Conservation (phyloP, 2,888 invertebrate species). For the Cerastis rubricosa region DNA sequence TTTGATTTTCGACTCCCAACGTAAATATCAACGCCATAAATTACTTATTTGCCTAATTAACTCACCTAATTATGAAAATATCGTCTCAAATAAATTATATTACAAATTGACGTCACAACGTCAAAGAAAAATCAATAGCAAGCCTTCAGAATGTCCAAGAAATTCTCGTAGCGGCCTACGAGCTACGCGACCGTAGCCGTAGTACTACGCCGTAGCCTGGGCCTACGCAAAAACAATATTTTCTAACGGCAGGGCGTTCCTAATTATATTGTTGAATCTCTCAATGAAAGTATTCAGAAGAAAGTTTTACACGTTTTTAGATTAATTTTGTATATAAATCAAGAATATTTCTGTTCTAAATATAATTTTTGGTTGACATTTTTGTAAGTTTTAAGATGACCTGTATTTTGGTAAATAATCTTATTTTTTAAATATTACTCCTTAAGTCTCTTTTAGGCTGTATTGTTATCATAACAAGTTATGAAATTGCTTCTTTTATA, state of each 20-base stretch:
- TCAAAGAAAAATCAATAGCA: constrained; percentile 47
- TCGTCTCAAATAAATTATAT: constrained; percentile 29
- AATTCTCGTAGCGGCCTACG: constrained; percentile 50
- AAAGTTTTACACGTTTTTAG: constrained; percentile 42
- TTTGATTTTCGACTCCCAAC: neutral
- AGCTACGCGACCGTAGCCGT: constrained; percentile 68
- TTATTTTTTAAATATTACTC: neutral
- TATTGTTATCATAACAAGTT: neutral
- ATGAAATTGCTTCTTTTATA: neutral
- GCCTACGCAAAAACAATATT: constrained; percentile 75
- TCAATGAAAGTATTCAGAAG: constrained; percentile 58
- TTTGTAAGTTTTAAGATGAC: neutral
- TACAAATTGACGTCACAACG: constrained; percentile 43
- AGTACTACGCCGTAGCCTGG: constrained; percentile 78
- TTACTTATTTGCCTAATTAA: constrained; percentile 29
- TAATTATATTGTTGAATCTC: constrained; percentile 64
- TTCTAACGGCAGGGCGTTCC: constrained; percentile 53
- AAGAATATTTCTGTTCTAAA: constrained; percentile 27
- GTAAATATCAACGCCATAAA: constrained; percentile 15
- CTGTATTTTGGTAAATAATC: neutral
- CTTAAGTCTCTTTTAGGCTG: neutral
- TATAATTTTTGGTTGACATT: constrained; percentile 16
- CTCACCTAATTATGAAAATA: constrained; percentile 18
- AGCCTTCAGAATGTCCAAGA: constrained; percentile 60
- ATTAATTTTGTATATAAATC: constrained; percentile 53